Percentiles rank a stretch among this genome's conserved stretches.
Conservation (phyloP, 1,140 invertebrate species). For the Popillia japonica region DNA sequence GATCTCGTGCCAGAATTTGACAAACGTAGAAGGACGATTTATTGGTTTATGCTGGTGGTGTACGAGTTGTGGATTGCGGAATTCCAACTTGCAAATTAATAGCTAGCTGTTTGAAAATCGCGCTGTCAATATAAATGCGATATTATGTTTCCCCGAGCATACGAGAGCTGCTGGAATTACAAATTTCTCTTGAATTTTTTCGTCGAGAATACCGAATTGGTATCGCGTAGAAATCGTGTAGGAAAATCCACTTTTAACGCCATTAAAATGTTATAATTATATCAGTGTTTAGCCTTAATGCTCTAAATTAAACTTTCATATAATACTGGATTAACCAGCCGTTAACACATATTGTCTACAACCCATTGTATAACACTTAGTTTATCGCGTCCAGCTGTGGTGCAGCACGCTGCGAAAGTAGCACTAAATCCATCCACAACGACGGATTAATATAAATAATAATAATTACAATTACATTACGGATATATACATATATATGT, state of each 20-base stretch:
- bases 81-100: slow-evolving; percentile 19
- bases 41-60: background rate
- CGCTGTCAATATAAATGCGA: background rate
- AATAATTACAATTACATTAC: slow-evolving; percentile 23
- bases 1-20: background rate
- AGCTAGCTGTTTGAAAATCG: background rate
- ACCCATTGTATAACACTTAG: background rate
- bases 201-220: background rate
- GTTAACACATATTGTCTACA: background rate
- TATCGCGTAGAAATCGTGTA: too few relatives aligned
- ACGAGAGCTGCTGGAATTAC: background rate
- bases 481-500: too few relatives aligned
- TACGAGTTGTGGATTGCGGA: background rate
- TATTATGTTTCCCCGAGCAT: slow-evolving; percentile 1
- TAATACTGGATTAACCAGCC: background rate
- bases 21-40: background rate
- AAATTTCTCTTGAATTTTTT: background rate
- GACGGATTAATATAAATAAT: background rate
- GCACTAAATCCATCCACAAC: slow-evolving; percentile 17
- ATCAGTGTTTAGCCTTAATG: background rate
- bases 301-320: background rate
- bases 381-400: slow-evolving; percentile 13
- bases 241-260: too few relatives aligned
- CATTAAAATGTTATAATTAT: too few relatives aligned
- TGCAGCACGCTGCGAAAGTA: background rate